Conservation (phyloP, 1,140 invertebrate genomes). For the Drosophila parabipectinata region DNA sequence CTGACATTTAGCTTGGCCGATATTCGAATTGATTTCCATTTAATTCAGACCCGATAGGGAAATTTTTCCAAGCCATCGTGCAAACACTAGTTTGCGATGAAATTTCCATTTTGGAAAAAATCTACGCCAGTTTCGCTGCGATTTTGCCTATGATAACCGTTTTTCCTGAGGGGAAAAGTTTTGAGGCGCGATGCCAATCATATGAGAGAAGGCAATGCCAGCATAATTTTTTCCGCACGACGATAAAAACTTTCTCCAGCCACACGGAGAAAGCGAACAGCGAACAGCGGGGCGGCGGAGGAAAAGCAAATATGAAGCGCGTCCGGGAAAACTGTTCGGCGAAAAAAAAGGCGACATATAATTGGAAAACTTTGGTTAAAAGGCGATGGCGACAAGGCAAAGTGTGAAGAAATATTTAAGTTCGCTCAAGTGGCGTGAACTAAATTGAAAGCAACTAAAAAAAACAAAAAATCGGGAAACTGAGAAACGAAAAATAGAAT, state of each 20-base stretch:
- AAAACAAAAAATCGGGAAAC: slow-evolving; percentile 15
- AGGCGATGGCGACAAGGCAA: slow-evolving; percentile 52
- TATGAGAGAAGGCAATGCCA: slow-evolving; percentile 62
- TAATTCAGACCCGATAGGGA: slow-evolving; percentile 13
- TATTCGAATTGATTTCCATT: slow-evolving; percentile 18
- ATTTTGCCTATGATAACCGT: slow-evolving; percentile 52
- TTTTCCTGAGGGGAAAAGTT: slow-evolving; percentile 51
- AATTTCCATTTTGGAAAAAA: slow-evolving; percentile 27
- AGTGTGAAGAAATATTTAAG: slow-evolving; percentile 80
- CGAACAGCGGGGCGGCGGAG: not conserved
- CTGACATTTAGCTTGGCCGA: slow-evolving; percentile 19
- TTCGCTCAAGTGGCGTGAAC: slow-evolving; percentile 58
- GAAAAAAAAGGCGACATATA: slow-evolving; percentile 64
- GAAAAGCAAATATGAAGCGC: slow-evolving; percentile 49
- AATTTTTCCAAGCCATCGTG: slow-evolving; percentile 23
- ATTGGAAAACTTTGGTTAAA: slow-evolving; percentile 75
- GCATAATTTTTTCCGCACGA: slow-evolving; percentile 59
- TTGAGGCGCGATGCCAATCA: slow-evolving; percentile 57
- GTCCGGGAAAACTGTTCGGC: slow-evolving; percentile 42
- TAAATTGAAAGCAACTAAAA: slow-evolving; percentile 47
- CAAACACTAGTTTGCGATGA: slow-evolving; percentile 6
- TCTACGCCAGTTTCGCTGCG: slow-evolving; percentile 14
- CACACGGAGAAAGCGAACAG: slow-evolving; percentile 3
- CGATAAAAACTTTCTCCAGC: slow-evolving; percentile 74
- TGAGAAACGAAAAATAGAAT: slow-evolving; percentile 1